Evolutionary conservation across 1,140 invertebrate genomes (phyloP).

Genomic region (Anoplophora glabripennis): DNA sequence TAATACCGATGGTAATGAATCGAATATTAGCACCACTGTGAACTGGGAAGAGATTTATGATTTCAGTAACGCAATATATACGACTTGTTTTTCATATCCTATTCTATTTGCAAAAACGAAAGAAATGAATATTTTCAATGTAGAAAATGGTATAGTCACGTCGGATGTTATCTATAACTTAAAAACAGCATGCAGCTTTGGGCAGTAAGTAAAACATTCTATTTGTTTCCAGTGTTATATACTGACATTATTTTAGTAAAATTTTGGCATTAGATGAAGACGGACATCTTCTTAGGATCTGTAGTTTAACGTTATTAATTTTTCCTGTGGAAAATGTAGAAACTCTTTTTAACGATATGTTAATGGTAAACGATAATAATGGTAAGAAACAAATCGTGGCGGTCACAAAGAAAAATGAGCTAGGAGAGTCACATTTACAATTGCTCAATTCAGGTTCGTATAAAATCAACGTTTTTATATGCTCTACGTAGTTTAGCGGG

Average conservation of each 20-base stretch:
- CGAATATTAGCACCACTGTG: neutral
- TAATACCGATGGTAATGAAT: too few species aligned
- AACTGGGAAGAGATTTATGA: constrained; percentile 13
- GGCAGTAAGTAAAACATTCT: constrained; percentile 8
- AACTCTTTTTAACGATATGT: constrained; percentile 10
- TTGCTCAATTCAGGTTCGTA: constrained; percentile 17
- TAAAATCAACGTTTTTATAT: neutral
- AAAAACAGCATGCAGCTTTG: constrained; percentile 9
- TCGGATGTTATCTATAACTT: constrained; percentile 1
- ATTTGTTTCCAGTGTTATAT: neutral
- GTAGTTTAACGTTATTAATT: constrained; percentile 16
- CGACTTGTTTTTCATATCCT: constrained; percentile 18
- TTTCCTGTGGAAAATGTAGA: constrained; percentile 19
- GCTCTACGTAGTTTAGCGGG: neutral
- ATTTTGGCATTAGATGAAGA: constrained; percentile 21
- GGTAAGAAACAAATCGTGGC: constrained; percentile 18
- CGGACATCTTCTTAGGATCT: constrained; percentile 21
- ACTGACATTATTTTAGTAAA: constrained; percentile 21
- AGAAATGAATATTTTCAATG: constrained; percentile 14
- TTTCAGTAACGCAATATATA: constrained; percentile 12
- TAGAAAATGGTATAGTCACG: constrained; percentile 5
- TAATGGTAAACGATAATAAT: constrained; percentile 9
- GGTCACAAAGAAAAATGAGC: constrained; percentile 15
- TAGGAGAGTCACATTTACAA: constrained; percentile 10
- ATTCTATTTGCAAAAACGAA: constrained; percentile 11